phyloP scores from a whole-genome alignment of 2,113 vertebrate species.

The Pseudopodoces humilis region DNA sequence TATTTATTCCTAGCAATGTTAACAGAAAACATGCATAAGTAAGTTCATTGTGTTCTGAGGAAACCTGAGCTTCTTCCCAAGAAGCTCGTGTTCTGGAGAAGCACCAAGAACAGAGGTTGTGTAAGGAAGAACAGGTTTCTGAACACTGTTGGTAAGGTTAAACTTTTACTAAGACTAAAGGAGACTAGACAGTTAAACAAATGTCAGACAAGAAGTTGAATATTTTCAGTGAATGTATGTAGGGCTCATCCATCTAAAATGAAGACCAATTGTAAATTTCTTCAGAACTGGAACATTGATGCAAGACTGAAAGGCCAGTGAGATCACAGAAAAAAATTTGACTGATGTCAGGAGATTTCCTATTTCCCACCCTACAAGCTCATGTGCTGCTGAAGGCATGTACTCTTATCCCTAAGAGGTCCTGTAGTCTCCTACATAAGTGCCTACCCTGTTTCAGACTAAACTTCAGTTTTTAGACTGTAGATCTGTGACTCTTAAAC shows the following conservation, averaged over 20 bases:
- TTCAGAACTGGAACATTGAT: neutral
- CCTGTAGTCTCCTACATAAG: neutral
- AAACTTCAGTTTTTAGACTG: neutral
- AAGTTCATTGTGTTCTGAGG: neutral
- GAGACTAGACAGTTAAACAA: neutral
- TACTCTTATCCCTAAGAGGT: neutral
- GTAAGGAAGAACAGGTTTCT: neutral
- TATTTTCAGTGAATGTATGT: neutral
- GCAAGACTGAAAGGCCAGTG: neutral
- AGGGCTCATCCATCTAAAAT: neutral
- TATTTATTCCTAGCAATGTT: neutral
- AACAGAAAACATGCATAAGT: neutral
- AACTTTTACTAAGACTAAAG: neutral
- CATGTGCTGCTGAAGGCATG: neutral
- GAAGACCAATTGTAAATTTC: neutral
- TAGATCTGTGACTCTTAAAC: neutral
- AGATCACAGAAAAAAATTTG: neutral
- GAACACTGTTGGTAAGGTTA: neutral
- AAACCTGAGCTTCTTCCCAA: neutral
- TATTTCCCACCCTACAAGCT: neutral
- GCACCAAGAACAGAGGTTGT: neutral
- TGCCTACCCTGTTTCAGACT: neutral
- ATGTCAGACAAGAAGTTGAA: neutral
- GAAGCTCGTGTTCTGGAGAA: neutral
- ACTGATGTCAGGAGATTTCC: neutral